Conservation (phyloP, 1,140 invertebrate species). For the Mesaphorura yosii region DNA sequence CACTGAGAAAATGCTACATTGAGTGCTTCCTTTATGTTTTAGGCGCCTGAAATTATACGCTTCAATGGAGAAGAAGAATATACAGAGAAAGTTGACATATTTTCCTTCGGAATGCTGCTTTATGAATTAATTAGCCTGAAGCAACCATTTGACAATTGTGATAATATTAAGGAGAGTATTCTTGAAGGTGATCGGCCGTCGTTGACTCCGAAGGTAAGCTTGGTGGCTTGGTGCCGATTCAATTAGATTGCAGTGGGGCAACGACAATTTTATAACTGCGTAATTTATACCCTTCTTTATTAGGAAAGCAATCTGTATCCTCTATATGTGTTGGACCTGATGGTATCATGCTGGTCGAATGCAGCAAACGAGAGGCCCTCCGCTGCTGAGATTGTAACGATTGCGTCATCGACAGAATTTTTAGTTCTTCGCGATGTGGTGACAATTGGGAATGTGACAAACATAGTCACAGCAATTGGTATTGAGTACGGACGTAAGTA, state of each 20-base stretch:
- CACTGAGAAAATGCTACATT: constrained; percentile 38
- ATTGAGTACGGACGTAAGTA: constrained; percentile 24
- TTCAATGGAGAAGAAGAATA: constrained; percentile 98
- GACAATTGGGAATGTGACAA: constrained; percentile 33
- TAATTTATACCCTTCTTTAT: too few species aligned
- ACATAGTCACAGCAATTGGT: constrained; percentile 24
- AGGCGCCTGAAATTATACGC: constrained; percentile 46
- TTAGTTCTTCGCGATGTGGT: constrained; percentile 73
- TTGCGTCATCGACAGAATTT: constrained; percentile 84
- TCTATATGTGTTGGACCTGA: constrained; percentile 80
- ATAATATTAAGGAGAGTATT: constrained; percentile 90
- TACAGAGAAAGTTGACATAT: constrained; percentile 96
- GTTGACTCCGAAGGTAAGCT: constrained; percentile 40
- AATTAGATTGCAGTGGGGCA: too few species aligned
- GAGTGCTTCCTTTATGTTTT: constrained; percentile 71
- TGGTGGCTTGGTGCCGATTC: too few species aligned
- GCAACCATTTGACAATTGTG: constrained; percentile 88
- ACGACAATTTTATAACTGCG: neutral
- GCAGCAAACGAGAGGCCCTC: constrained; percentile 74
- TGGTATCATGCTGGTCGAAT: constrained; percentile 91
- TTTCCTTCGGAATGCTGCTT: constrained; percentile 98
- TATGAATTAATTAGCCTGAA: constrained; percentile 89
- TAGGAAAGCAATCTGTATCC: constrained; percentile 60
- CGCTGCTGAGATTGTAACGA: constrained; percentile 83
- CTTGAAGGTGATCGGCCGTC: constrained; percentile 84